phyloP scores from a whole-genome alignment of 64 coral and sea anemone species.

The Acropora tenuis region DNA sequence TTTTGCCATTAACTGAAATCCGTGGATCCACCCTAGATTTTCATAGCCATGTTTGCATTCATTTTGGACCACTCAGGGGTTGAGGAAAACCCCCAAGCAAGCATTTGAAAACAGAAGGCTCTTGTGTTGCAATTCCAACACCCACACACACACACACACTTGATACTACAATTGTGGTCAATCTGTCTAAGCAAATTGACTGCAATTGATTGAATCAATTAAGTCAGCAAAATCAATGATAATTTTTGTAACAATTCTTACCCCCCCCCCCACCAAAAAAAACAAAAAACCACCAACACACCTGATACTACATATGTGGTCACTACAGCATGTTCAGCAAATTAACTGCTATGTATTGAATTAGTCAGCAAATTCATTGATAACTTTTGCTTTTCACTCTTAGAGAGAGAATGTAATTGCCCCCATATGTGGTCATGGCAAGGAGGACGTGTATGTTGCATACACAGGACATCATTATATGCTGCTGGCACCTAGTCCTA shows the following conservation, averaged over 20 bases:
- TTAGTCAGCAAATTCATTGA: slow-evolving; percentile 10
- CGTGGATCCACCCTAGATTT: slow-evolving; percentile 12
- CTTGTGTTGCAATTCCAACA: slow-evolving; percentile 26
- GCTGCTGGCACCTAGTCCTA: slow-evolving; percentile 17
- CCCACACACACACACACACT: slow-evolving; percentile 13
- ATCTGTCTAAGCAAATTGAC: slow-evolving; percentile 12
- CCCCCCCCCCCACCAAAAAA: background rate
- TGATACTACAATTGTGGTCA: slow-evolving; percentile 19
- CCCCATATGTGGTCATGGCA: slow-evolving; percentile 12
- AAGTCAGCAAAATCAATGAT: slow-evolving; percentile 15
- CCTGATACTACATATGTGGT: slow-evolving; percentile 10
- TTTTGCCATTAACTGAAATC: slow-evolving; percentile 35
- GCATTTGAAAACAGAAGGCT: slow-evolving; percentile 34
- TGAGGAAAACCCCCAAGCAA: slow-evolving; percentile 23
- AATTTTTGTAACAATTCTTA: slow-evolving; percentile 10
- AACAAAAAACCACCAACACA: slow-evolving; percentile 12
- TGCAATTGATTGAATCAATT: slow-evolving; percentile 14
- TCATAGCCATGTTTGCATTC: slow-evolving; percentile 20
- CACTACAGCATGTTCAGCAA: slow-evolving; percentile 14
- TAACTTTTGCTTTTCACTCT: slow-evolving; percentile 16
- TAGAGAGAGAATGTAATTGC: slow-evolving; percentile 28
- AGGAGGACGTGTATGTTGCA: slow-evolving; percentile 7
- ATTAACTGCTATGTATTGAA: slow-evolving; percentile 12
- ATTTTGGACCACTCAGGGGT: slow-evolving; percentile 23
- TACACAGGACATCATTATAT: slow-evolving; percentile 38